Evolutionary conservation across 2,888 invertebrate species (phyloP).

Genomic region (Trisateles emortualis): DNA sequence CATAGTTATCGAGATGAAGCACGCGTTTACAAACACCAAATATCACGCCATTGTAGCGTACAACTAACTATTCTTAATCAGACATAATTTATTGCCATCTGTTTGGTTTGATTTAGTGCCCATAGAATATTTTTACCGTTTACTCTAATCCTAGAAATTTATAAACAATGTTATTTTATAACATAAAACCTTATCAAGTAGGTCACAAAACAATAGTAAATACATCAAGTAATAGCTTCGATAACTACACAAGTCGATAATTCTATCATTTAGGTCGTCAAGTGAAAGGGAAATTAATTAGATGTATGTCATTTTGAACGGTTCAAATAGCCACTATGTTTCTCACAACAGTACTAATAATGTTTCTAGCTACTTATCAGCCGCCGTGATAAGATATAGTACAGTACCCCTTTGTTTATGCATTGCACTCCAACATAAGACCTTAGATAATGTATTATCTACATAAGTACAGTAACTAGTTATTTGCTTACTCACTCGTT

Average conservation of each 20-base stretch:
- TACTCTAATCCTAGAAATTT: background rate
- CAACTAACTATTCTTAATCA: background rate
- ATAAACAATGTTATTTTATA: conserved; percentile 4
- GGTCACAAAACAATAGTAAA: conserved; percentile 12
- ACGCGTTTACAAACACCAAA: conserved; percentile 28
- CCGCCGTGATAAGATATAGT: conserved; percentile 76
- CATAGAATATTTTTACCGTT: background rate
- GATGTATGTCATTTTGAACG: conserved; percentile 42
- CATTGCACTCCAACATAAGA: conserved; percentile 72
- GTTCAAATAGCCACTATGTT: conserved; percentile 55
- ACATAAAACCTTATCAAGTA: conserved; percentile 4
- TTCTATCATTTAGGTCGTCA: conserved; percentile 21
- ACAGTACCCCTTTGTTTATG: conserved; percentile 80
- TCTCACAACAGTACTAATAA: conserved; percentile 69
- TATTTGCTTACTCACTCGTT: conserved; percentile 70
- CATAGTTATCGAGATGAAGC: conserved; percentile 33
- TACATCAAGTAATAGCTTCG: conserved; percentile 18
- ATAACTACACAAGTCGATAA: conserved; percentile 28
- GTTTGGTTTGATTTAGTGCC: background rate
- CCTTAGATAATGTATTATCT: conserved; percentile 77
- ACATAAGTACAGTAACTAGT: conserved; percentile 61
- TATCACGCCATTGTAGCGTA: conserved; percentile 3
- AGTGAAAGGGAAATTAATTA: conserved; percentile 49
- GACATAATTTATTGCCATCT: background rate
- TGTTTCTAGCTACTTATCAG: conserved; percentile 72